These are phyloP conservation scores for Procambarus virginalis DNA, from an alignment of 1,140 invertebrate species.

Conservation along the genomic window DNA sequence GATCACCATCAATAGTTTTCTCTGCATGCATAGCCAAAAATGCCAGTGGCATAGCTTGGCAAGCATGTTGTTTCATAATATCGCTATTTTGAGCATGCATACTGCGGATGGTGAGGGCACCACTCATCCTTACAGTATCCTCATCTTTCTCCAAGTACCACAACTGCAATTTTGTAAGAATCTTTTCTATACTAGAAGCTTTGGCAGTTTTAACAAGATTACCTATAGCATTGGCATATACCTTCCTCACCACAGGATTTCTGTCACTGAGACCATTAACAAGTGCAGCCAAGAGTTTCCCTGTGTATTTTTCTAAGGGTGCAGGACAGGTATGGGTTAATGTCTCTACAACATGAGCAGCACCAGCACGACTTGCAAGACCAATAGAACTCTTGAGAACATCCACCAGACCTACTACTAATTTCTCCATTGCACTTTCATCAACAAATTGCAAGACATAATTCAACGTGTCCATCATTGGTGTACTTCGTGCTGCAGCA, in stretches of 20 bases:
- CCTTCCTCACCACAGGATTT: slow-evolving; percentile 87
- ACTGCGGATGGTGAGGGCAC: slow-evolving; percentile 86
- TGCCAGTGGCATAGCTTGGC: slow-evolving; percentile 85
- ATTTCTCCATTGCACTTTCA: slow-evolving; percentile 82
- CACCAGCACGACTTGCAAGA: slow-evolving; percentile 89
- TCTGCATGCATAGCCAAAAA: slow-evolving; percentile 94
- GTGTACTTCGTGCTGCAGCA: slow-evolving; percentile 85
- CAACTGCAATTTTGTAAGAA: slow-evolving; percentile 86
- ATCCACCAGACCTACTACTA: slow-evolving; percentile 87
- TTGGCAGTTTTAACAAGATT: slow-evolving; percentile 91
- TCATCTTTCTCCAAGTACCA: slow-evolving; percentile 88
- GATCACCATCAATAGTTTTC: slow-evolving; percentile 77
- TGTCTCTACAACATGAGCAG: slow-evolving; percentile 87
- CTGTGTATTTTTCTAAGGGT: slow-evolving; percentile 80
- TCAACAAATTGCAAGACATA: slow-evolving; percentile 89
- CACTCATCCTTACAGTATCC: slow-evolving; percentile 82
- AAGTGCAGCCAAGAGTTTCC: slow-evolving; percentile 86
- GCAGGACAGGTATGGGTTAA: slow-evolving; percentile 79
- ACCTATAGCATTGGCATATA: slow-evolving; percentile 87
- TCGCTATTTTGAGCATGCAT: slow-evolving; percentile 89
- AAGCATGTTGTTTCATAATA: slow-evolving; percentile 85
- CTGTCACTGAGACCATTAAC: slow-evolving; percentile 88
- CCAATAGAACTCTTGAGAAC: slow-evolving; percentile 85
- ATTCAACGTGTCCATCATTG: slow-evolving; percentile 90
- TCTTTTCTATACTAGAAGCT: slow-evolving; percentile 88